Percentiles rank a stretch among this genome's conserved stretches.
phyloP scores from a whole-genome alignment of 1,140 invertebrate species.

The Nephila pilipes region DNA sequence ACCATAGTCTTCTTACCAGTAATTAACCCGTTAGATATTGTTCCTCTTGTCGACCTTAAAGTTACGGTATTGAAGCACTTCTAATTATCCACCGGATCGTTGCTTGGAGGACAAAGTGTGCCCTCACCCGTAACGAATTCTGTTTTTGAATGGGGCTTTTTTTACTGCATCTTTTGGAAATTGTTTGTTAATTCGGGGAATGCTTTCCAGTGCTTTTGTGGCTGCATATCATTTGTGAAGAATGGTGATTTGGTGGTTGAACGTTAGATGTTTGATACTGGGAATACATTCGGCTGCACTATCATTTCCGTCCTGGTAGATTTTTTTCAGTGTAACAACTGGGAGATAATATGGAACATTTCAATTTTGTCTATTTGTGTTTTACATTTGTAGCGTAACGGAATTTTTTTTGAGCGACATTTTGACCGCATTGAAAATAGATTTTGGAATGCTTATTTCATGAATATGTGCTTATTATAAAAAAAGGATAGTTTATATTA shows the following conservation, averaged over 20 bases:
- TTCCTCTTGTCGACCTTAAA: conserved; percentile 19
- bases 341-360: background rate
- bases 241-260: background rate
- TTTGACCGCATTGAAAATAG: background rate
- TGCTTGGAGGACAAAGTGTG: conserved; percentile 60
- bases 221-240: conserved; percentile 8
- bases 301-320: too few species aligned
- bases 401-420: background rate
- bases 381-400: background rate
- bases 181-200: conserved; percentile 39
- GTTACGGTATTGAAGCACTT: conserved; percentile 46
- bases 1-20: background rate
- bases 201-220: conserved; percentile 5
- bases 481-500: too few species aligned
- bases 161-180: conserved; percentile 27
- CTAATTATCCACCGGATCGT: conserved; percentile 66
- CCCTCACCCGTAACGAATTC: conserved; percentile 61
- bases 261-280: background rate
- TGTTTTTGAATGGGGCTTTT: conserved; percentile 47
- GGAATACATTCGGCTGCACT: background rate
- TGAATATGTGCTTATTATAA: too few species aligned
- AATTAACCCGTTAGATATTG: conserved; percentile 32
- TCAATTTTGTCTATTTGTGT: background rate
- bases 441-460: too few species aligned
- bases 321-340: background rate